Conservation (phyloP, 2,888 invertebrate species). For the Rhabditoides inermis region DNA sequence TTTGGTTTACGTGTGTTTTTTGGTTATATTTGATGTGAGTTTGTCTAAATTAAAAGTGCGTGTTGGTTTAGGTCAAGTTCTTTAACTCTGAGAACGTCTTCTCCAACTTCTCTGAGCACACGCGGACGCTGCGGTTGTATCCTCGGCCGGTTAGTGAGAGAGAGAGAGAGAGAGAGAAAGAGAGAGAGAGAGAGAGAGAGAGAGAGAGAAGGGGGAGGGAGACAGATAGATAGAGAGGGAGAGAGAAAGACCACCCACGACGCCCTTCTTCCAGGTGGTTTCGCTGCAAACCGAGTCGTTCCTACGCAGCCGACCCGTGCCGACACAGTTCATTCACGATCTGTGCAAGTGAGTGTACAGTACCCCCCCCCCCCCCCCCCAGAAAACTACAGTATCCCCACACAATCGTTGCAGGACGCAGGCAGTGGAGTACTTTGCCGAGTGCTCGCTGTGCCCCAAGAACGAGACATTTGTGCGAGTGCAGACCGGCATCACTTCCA, state of each 20-base stretch:
- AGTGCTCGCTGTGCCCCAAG: slow-evolving; percentile 92
- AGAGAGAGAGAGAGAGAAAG: too few species aligned
- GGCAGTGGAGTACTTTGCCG: slow-evolving; percentile 96
- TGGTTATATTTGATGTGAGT: too few species aligned
- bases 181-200: too few species aligned
- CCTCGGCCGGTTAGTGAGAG: slow-evolving; percentile 95
- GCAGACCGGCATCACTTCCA: slow-evolving; percentile 88
- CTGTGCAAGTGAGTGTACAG: slow-evolving; percentile 63
- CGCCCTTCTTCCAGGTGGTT: too few species aligned
- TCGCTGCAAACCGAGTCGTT: slow-evolving; percentile 83
- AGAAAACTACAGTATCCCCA: background rate
- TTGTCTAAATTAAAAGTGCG: too few species aligned
- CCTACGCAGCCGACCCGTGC: slow-evolving; percentile 79
- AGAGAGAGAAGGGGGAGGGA: too few species aligned
- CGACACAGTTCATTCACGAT: slow-evolving; percentile 77
- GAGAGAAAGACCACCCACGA: too few species aligned
- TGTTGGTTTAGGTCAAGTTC: slow-evolving; percentile 69
- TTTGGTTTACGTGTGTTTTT: too few species aligned
- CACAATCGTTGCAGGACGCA: slow-evolving; percentile 54
- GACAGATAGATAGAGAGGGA: too few species aligned
- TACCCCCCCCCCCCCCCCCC: background rate
- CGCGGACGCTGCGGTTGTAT: slow-evolving; percentile 84
- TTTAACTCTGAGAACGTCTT: slow-evolving; percentile 94
- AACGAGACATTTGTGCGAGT: slow-evolving; percentile 95
- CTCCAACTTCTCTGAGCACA: slow-evolving; percentile 95